Evolutionary conservation across 2,797 vertebrate genomes (phyloP), one percentile per base, ranked within the genome.

Genomic region (Thaleichthys pacificus): DNA sequence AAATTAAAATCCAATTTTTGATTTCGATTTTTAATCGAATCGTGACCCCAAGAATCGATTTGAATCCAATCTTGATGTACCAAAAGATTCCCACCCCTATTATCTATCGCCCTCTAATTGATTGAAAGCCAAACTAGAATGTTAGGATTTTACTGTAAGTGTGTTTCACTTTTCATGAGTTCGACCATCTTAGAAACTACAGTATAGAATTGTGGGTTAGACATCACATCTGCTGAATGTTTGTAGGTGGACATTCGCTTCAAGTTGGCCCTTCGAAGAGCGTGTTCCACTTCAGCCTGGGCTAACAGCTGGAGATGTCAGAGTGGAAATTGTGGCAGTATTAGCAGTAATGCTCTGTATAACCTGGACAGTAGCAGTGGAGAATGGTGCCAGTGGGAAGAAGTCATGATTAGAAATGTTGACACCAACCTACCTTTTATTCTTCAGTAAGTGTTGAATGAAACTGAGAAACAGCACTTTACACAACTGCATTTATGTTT

Each of bases 301-400:
- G 1, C 0, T 0, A 38, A 65, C 21, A 0, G 0, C 0, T 88
- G 84, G 88, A 0, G 0, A 0, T 89, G 88, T 21, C 0, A 0
- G 3, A 35, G 3, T 1, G 76, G 65, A 0, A 0, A 61, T 1
- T 89, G 88, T 61, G 83, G 84, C 19, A 73, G 0, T 22, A 3
- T 5, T 56, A 67, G 0, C 32, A 73, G 0, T 1, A 47, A 47
- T 14, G 9, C 42, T 47, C 42, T 47, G 42, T 47, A 47, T 47
- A 47, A 47, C 1, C 0, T n/a, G 0, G 17, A 0, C 0, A 0
- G 56, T 9, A 0, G 2, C 0, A 0, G 26, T 0, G 8, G 1
- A 0, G 61, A 68, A 0, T 89, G 84, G 84, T 89, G 85, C 62
- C 86, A 87, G 67, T 67, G 0, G 0, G 85, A 85, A 14, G 72